Base-by-base conservation (phyloP, 2,113 vertebrate genomes). In the Labeo catla region DNA sequence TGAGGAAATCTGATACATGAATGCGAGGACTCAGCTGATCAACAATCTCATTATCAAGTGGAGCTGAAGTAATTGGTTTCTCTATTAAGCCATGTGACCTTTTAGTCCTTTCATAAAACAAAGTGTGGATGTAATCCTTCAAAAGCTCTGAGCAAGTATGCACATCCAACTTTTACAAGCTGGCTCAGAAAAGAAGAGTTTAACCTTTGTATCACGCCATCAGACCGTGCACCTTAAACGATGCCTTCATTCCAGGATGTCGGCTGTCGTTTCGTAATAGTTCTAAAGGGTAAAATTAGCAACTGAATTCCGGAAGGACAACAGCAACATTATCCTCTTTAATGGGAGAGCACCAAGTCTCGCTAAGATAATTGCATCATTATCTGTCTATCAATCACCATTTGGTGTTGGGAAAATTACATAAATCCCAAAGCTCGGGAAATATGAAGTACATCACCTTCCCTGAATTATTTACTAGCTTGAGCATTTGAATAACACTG, bases 321-420 rank as follows among this genome's bases (percentile, higher is more conserved):
- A 86, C 83, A 88, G 84, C 87, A 93, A 91, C 90, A 90, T 93
- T 92, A 93, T 84, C 66, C 89, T 80, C 70, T 87, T 90, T 93
- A 93, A 93, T 91, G 87, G 86, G 19, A 85, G 77, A 12, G 72
- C 84, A 85, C 70, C 74, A 65, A 83, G 84, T 91, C 81, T 89
- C 47, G 65, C 57, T 89, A 87, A 91, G 65, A 90, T 93, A 89
- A 92, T 93, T 84, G 88, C 90, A 87, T 90, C 89, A 90, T 93
- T 92, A 93, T 90, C 86, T 83, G 76, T 50, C 90, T 86, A 87
- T 91, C 85, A 91, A 87, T 90, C 89, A 89, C 81, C 86, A 89
- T 84, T 66, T 87, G 59, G 87, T 80, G 11, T 89, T 57, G 63
- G 21, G 84, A 76, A 84, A 54, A 70, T 70, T 78, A 86, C 84